These are phyloP conservation scores for Steinernema scapterisci DNA, from an alignment of 2,888 invertebrate species.

Conservation along the genomic window DNA sequence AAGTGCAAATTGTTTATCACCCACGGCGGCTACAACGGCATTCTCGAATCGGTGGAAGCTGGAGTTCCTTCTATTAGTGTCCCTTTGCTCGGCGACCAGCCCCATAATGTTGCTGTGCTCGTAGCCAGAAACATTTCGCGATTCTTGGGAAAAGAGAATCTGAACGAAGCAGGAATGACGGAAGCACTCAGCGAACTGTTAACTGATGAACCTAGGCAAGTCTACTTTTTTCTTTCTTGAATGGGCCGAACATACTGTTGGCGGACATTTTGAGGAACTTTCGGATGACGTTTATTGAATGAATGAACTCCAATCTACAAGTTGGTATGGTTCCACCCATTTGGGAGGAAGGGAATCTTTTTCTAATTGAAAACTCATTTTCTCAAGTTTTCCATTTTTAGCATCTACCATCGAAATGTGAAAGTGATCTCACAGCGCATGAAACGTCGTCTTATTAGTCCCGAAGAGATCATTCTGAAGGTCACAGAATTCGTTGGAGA, in stretches of 20 bases:
- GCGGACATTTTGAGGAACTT: too few relatives aligned
- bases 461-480: constrained; percentile 13
- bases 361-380: neutral
- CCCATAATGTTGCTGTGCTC: constrained; percentile 27
- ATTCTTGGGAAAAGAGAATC: constrained; percentile 27
- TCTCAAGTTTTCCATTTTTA: neutral
- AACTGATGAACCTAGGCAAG: constrained; percentile 28
- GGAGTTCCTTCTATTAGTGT: constrained; percentile 39
- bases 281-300: too few relatives aligned
- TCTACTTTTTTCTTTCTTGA: too few relatives aligned
- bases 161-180: constrained; percentile 36
- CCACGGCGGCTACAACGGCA: constrained; percentile 30
- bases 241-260: too few relatives aligned
- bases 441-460: neutral
- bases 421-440: neutral
- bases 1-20: constrained; percentile 28
- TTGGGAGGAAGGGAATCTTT: too few relatives aligned
- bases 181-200: constrained; percentile 33
- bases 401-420: constrained; percentile 11
- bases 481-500: constrained; percentile 1
- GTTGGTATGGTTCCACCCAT: too few relatives aligned
- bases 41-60: constrained; percentile 33
- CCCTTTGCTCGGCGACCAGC: constrained; percentile 40
- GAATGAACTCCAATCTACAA: too few relatives aligned
- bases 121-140: constrained; percentile 35